phyloP scores from a whole-genome alignment of 2,797 vertebrate species.

The Hirundo rustica region DNA sequence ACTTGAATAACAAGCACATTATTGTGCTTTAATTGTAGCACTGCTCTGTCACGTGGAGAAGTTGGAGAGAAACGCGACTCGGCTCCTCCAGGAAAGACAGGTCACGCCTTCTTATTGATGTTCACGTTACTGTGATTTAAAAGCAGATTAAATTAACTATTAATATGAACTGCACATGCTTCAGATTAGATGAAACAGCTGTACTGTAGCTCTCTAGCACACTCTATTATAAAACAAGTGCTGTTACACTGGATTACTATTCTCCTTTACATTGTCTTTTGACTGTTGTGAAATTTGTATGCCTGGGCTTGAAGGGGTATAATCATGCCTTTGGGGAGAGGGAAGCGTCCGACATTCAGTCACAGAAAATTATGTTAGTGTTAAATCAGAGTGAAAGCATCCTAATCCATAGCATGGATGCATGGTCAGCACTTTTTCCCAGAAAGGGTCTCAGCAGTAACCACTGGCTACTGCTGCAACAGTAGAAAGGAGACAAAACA shows the following conservation, averaged over 20 bases:
- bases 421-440: background rate
- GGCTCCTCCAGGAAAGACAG: conserved; percentile 63
- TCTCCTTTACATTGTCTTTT: conserved; percentile 47
- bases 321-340: background rate
- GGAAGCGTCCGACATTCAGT: background rate
- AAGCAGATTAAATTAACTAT: conserved; percentile 70
- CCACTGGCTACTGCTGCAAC: background rate
- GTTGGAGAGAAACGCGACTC: conserved; percentile 73
- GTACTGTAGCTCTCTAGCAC: conserved; percentile 42
- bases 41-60: conserved; percentile 79
- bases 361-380: conserved; percentile 39
- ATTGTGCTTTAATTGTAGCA: conserved; percentile 85
- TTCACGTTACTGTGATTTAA: conserved; percentile 64
- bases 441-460: background rate
- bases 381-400: conserved; percentile 17
- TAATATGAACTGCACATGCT: conserved; percentile 69
- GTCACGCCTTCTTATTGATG: conserved; percentile 67
- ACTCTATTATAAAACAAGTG: conserved; percentile 66
- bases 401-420: background rate
- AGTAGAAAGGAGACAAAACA: background rate
- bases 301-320: conserved; percentile 19
- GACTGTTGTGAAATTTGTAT: conserved; percentile 44
- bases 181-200: conserved; percentile 70
- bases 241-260: conserved; percentile 57
- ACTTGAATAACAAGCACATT: conserved; percentile 88